Conservation (phyloP, 2,113 vertebrate species). For the Hucho hucho region DNA sequence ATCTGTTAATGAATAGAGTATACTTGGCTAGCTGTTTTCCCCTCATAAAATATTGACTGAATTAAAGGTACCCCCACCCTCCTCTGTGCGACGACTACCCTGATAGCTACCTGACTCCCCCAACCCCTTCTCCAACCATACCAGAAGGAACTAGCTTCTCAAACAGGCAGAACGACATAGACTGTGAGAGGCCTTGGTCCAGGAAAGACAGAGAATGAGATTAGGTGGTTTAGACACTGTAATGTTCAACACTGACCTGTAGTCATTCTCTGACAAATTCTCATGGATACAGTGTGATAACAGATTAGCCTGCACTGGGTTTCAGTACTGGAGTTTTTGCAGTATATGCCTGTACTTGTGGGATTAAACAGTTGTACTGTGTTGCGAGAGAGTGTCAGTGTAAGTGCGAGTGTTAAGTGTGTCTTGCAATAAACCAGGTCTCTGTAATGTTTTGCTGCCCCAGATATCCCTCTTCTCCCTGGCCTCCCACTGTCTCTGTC, state of each 20-base stretch:
- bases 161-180: background rate
- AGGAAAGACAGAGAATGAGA: background rate
- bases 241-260: background rate
- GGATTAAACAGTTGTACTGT: background rate
- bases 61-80: no score
- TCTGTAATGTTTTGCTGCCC: background rate
- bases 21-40: no score
- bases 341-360: background rate
- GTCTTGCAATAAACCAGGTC: background rate
- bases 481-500: background rate
- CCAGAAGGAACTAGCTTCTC: background rate
- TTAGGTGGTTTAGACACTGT: background rate
- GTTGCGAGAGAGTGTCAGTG: background rate
- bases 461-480: background rate
- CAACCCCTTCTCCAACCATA: background rate
- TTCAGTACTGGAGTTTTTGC: no score
- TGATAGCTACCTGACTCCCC: no score
- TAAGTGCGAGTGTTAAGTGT: background rate
- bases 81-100: no score
- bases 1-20: no score
- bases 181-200: background rate
- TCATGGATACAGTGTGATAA: background rate
- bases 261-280: background rate
- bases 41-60: no score
- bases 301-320: background rate